Evolutionary conservation across 2,113 vertebrate species (phyloP), one percentile per base, ranked within the genome.

Genomic region (Xyliphius kryptos): DNA sequence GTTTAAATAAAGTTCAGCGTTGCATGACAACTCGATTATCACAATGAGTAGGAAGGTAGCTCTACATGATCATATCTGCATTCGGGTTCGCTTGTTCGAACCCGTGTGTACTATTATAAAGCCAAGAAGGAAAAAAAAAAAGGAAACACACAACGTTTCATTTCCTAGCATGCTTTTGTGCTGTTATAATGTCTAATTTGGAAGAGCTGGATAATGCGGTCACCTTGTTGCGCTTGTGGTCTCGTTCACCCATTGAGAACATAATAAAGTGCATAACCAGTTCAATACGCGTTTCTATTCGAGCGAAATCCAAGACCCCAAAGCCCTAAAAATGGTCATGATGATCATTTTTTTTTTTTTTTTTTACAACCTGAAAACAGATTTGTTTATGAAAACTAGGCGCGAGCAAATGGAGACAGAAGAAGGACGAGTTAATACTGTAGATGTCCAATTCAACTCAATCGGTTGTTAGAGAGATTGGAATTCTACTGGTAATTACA

Each of bases 151-250:
- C 63, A 64, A 54, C 66, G 48, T 63, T 38, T 32, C 15, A 57
- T 59, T 55, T 22, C n/a, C 41, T 59, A 63, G 49, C 48, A 56
- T 63, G 56, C 56, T 50, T 50, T 72, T 72, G 66, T 72, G 66
- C 66, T 69, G 66, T 56, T 61, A 56, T n/a, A n/a, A n/a, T 60
- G 56, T 73, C 66, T 56, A 47, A 61, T 66, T 69, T 73, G 71
- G 71, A 73, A 73, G 71, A 73, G 61, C 71, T 17, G 71, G 64
- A 66, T 66, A 66, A 73, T 68, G 67, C 46, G 54, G 66, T 61
- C 52, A 11, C 26, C 46, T 58, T 54, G 69, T 17, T n/a, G n/a
- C n/a, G n/a, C n/a, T n/a, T n/a, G n/a, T 57, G 20, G 55, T 63
- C 56, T 68, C 57, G 63, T 61, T 41, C 37, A 12, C 63, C 56